Evolutionary conservation across 2,113 vertebrate genomes (phyloP).

Genomic region (Connochaetes taurinus): DNA sequence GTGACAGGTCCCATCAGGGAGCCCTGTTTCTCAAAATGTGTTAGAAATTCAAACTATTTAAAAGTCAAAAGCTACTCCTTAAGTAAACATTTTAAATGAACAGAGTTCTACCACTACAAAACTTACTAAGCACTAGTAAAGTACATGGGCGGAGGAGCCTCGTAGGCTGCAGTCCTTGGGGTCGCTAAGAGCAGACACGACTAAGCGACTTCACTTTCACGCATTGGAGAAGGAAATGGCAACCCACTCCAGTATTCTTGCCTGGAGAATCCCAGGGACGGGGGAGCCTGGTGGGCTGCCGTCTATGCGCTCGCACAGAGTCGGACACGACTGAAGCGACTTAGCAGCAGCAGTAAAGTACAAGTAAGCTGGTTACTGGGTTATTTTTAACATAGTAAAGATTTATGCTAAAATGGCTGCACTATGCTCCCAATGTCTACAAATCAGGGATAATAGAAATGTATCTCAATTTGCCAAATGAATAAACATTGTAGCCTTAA

Average conservation of each 20-base stretch:
- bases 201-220: too few relatives aligned
- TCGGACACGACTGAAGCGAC: too few relatives aligned
- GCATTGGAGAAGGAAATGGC: too few relatives aligned
- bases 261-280: too few relatives aligned
- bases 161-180: too few relatives aligned
- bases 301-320: too few relatives aligned
- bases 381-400: background rate
- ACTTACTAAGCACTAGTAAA: background rate
- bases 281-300: too few relatives aligned
- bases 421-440: background rate
- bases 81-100: background rate
- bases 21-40: background rate
- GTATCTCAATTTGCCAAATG: background rate
- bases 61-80: background rate
- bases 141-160: background rate
- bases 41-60: background rate
- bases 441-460: background rate
- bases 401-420: background rate
- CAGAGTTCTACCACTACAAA: background rate
- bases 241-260: too few relatives aligned
- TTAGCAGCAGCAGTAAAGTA: background rate
- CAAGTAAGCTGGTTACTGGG: background rate
- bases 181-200: too few relatives aligned
- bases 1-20: background rate
- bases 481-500: background rate